Evolutionary conservation across 2,113 vertebrate genomes (phyloP).

Genomic region (Sclerurus mexicanus): DNA sequence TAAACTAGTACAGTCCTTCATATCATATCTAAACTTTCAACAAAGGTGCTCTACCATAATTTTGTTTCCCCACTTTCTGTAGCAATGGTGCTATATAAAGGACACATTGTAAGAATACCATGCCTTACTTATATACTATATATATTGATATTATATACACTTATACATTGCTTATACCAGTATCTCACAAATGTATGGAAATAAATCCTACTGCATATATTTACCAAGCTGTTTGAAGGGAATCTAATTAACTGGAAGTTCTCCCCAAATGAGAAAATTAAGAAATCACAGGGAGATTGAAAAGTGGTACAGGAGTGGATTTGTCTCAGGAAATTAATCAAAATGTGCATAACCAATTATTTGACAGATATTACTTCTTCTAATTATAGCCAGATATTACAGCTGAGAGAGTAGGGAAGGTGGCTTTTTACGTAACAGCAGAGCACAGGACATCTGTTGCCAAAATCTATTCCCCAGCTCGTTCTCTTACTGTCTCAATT

Average conservation of each 20-base stretch:
- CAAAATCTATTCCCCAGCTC: not conserved
- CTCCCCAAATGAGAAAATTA: conserved; percentile 11
- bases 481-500: not conserved
- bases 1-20: not conserved
- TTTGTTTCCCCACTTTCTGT: not conserved
- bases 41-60: not conserved
- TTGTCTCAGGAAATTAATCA: conserved; percentile 48
- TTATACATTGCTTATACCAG: not conserved
- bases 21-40: not conserved
- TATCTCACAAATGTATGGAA: not conserved
- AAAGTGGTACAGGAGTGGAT: not conserved
- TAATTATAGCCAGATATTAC: conserved; percentile 6
- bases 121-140: not conserved
- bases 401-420: conserved; percentile 17
- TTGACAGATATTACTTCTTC: conserved; percentile 31
- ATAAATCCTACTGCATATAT: not conserved
- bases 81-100: not conserved
- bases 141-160: not conserved
- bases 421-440: conserved; percentile 9
- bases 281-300: conserved; percentile 20
- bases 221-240: not conserved
- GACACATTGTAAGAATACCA: not conserved
- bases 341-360: conserved; percentile 41
- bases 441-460: conserved; percentile 11
- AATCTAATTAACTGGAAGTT: conserved; percentile 13